Conservation (phyloP, 1,140 invertebrate genomes). For the Eriocheir sinensis region DNA sequence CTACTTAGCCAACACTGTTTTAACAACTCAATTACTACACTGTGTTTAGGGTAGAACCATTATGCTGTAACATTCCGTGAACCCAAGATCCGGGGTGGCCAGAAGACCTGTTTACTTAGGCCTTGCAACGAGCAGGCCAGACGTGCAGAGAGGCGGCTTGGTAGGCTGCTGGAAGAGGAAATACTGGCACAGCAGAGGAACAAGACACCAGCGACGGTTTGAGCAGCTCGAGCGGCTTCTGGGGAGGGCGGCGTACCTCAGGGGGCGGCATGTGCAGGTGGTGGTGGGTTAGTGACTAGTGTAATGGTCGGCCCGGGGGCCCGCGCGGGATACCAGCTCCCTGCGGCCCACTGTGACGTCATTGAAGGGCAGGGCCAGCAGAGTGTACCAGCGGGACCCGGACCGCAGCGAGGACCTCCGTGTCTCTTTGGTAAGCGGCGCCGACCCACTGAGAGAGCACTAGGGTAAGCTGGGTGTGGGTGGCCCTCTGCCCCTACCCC, state of each 20-base stretch:
- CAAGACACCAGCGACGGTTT: not conserved
- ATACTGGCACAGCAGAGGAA: not conserved
- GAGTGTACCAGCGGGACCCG: constrained; percentile 89
- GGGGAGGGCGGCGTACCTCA: constrained; percentile 45
- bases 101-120: constrained; percentile 27
- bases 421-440: constrained; percentile 6
- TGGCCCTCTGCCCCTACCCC: not conserved
- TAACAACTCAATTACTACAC: too few species aligned
- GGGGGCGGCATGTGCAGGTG: constrained; percentile 38
- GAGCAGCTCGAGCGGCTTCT: not conserved
- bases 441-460: constrained; percentile 62
- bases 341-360: constrained; percentile 93
- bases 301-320: constrained; percentile 80
- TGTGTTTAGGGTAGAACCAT: too few species aligned
- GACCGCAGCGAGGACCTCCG: constrained; percentile 37
- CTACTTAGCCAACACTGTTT: too few species aligned
- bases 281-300: constrained; percentile 80
- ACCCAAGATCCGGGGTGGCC: too few species aligned
- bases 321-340: constrained; percentile 88
- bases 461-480: not conserved
- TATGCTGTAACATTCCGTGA: too few species aligned
- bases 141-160: constrained; percentile 7
- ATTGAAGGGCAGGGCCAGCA: constrained; percentile 94
- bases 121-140: not conserved
- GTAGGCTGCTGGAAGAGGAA: too few species aligned